Evolutionary conservation across 2,888 invertebrate species (phyloP).

Genomic region (Pristionchus exspectatus): DNA sequence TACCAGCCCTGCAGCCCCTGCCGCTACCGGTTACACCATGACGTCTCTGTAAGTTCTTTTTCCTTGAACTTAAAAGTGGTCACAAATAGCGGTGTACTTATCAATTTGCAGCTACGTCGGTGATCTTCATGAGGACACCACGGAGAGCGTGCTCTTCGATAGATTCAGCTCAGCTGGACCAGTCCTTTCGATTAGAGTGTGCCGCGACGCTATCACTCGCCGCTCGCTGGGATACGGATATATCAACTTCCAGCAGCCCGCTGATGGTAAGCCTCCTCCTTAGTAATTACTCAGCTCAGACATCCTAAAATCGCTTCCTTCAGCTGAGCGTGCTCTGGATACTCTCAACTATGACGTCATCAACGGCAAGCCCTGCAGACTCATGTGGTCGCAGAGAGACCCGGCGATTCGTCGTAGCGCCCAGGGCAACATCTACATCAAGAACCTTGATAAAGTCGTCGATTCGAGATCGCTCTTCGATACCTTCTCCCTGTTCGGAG

Average conservation of each 20-base stretch:
- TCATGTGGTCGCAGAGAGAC: slow-evolving; percentile 99
- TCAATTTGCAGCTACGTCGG: slow-evolving; percentile 88
- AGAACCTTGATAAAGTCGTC: slow-evolving; percentile 97
- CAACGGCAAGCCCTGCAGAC: slow-evolving; percentile 96
- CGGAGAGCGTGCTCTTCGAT: slow-evolving; percentile 98
- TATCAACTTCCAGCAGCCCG: slow-evolving; percentile 99
- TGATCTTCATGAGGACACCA: slow-evolving; percentile 97
- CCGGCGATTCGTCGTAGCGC: slow-evolving; percentile 91
- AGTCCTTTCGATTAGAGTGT: slow-evolving; percentile 97
- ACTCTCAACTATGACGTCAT: slow-evolving; percentile 99
- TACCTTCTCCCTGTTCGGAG: slow-evolving; percentile 98
- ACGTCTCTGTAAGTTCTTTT: slow-evolving; percentile 86
- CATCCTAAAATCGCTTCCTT: slow-evolving; percentile 54
- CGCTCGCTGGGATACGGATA: slow-evolving; percentile 99
- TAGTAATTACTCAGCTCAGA: background rate
- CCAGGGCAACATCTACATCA: slow-evolving; percentile 99
- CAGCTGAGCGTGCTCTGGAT: slow-evolving; percentile 96
- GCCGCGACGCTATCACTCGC: slow-evolving; percentile 97
- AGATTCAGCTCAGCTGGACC: slow-evolving; percentile 99
- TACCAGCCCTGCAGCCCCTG: slow-evolving; percentile 56
- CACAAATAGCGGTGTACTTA: no score
- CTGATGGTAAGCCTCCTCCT: slow-evolving; percentile 87
- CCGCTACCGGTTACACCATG: slow-evolving; percentile 83
- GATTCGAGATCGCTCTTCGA: slow-evolving; percentile 99
- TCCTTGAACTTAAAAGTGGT: no score